Base-by-base conservation (phyloP, 2,113 vertebrate genomes). In the Leptobrachium leishanense region DNA sequence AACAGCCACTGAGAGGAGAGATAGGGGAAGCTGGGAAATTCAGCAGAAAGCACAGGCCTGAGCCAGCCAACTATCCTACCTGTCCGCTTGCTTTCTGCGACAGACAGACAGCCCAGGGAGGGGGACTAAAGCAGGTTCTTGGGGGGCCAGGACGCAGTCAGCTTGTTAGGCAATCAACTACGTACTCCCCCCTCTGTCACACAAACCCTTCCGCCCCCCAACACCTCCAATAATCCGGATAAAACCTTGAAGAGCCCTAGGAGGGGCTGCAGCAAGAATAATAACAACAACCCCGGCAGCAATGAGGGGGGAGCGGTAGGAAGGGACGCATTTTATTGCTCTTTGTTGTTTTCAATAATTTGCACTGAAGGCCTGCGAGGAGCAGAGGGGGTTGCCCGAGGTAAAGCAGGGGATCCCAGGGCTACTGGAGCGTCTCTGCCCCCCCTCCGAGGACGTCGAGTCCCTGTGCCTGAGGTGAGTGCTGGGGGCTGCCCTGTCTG, bases 21-120 rank as follows among this genome's bases (percentile, higher is more conserved):
- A 71, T 84, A 87, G 84, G 83, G 84, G 84, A 82, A 71, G 77
- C 73, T 53, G 75, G 72, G 83, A 81, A 79, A 79, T 79, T 68
- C 53, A 79, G 68, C 40, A 79, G 62, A 69, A 73, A 73, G 55
- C 77, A 72, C 46, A 79, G 77, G 77, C 77, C 77, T 79, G 62
- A 66, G 62, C 68, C 62, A 67, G 46, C 39, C 62, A 79, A 65
- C 69, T 73, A 44, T 12, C 54, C 43, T 55, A 66, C 62, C 77
- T 72, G 59, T 43, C 57, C 68, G 13, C 31, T 31, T 72, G 31
- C 6, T n/a, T 20, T 2, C 57, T 54, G 13, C 15, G 10, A 44
- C 20, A 1, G 41, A 50, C 4, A 50, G 8, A 50, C 10, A 12
- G 13, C 55, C 55, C 13, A 1, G 20, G 44, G 50, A 41, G 8